These are phyloP conservation scores for Carollia perspicillata DNA, from an alignment of 2,113 vertebrate species.

Conservation along the genomic window DNA sequence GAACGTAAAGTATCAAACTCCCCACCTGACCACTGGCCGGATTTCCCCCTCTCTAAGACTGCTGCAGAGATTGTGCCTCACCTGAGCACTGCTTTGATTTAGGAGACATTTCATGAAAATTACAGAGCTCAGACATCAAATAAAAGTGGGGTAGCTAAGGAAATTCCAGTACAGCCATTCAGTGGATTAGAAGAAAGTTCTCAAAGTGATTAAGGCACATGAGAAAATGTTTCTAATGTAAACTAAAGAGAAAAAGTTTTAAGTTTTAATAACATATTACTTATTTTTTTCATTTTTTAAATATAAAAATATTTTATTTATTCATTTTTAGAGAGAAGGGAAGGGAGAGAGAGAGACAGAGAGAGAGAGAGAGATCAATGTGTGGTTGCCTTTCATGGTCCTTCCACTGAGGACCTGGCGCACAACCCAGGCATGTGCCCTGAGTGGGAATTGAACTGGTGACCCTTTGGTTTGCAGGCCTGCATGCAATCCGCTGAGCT, in stretches of 20 bases:
- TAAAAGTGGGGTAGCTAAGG: not conserved
- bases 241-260: not conserved
- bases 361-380: too few relatives aligned
- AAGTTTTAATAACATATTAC: not conserved
- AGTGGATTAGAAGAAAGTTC: not conserved
- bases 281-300: not conserved
- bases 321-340: too few relatives aligned
- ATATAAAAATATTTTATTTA: too few relatives aligned
- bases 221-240: not conserved
- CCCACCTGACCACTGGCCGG: not conserved
- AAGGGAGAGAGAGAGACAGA: too few relatives aligned
- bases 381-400: too few relatives aligned
- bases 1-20: not conserved
- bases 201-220: not conserved
- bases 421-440: too few relatives aligned
- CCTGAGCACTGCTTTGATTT: not conserved
- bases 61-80: not conserved
- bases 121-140: not conserved
- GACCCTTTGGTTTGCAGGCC: too few relatives aligned
- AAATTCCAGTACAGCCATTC: not conserved
- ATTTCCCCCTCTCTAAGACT: too few relatives aligned
- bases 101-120: not conserved
- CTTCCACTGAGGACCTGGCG: too few relatives aligned
- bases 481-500: not conserved
- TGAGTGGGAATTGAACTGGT: too few relatives aligned